Conservation (phyloP, 2,797 vertebrate species). For the Arctocebus calabarensis region DNA sequence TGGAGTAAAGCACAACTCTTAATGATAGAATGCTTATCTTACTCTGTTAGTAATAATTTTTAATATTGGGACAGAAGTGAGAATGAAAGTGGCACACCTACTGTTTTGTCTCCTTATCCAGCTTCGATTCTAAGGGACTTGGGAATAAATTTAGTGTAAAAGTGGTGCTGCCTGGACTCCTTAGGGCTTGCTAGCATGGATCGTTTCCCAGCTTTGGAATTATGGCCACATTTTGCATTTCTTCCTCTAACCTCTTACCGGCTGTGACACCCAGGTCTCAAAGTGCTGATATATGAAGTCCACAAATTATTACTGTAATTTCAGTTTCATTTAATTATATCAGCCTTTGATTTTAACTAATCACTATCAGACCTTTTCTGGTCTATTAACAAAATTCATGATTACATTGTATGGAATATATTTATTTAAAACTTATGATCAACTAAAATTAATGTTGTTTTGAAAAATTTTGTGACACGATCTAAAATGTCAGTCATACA, state of each 20-base stretch:
- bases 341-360: conserved; percentile 59
- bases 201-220: neutral
- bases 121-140: neutral
- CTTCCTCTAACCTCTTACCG: neutral
- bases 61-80: neutral
- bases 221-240: neutral
- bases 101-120: neutral
- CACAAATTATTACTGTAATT: neutral
- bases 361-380: conserved; percentile 37
- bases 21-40: neutral
- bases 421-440: conserved; percentile 37
- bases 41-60: neutral
- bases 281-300: neutral
- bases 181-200: neutral
- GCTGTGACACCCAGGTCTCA: neutral
- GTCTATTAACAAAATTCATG: neutral
- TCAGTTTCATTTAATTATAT: conserved; percentile 1
- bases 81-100: neutral
- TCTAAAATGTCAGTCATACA: neutral
- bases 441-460: conserved; percentile 52
- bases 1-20: conserved; percentile 31
- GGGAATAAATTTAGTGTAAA: neutral
- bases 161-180: neutral
- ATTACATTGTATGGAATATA: neutral
- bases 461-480: neutral